Evolutionary conservation across 2,797 vertebrate genomes (phyloP).

Genomic region (Pogoniulus pusillus): DNA sequence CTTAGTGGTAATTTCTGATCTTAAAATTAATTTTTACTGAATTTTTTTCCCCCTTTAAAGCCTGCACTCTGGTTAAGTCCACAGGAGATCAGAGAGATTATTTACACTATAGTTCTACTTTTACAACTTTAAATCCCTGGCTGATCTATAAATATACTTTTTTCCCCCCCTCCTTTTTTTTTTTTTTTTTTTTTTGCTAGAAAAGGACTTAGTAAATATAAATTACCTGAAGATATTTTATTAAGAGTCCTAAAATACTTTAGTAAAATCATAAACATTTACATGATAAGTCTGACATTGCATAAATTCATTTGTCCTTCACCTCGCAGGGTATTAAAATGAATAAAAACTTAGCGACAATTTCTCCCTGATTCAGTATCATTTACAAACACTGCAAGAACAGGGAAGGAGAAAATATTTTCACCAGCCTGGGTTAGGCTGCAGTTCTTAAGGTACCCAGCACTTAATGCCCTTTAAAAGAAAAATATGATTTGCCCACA

Average conservation of each 20-base stretch:
- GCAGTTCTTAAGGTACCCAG: background rate
- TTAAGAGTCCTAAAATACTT: background rate
- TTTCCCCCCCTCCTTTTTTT: too few relatives aligned
- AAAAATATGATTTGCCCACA: background rate
- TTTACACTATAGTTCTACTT: rapidly evolving
- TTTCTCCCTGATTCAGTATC: background rate
- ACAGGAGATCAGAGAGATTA: background rate
- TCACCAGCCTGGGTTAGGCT: background rate
- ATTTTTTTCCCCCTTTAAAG: background rate
- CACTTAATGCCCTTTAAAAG: background rate
- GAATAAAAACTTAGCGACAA: background rate
- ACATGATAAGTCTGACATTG: background rate
- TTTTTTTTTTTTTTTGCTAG: background rate
- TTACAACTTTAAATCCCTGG: background rate
- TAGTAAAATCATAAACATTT: background rate
- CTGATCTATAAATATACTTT: background rate
- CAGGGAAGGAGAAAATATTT: background rate
- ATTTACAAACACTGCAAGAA: background rate
- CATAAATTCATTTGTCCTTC: background rate
- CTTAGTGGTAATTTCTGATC: background rate
- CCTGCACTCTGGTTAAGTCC: background rate
- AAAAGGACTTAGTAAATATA: background rate
- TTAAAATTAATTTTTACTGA: background rate
- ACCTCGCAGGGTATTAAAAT: background rate
- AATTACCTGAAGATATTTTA: background rate